Base-by-base conservation (phyloP, 2,888 invertebrate genomes). In the Cheilosia grossa region DNA sequence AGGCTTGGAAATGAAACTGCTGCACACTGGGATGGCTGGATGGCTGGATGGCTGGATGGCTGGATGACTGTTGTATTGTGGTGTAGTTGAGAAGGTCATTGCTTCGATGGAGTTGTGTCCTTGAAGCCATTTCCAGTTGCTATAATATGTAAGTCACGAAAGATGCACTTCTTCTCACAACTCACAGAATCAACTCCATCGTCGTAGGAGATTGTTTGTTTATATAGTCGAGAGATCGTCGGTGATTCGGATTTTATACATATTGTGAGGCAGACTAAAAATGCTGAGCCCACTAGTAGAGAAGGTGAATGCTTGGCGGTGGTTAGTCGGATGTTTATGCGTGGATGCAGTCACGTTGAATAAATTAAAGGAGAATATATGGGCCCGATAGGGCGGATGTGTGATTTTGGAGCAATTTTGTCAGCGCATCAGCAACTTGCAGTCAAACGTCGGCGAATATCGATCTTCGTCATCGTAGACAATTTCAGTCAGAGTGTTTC, bases 141-240 rank as follows among this genome's bases (percentile, higher is more conserved):
- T 69, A 70, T 80, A 80, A 85, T 81, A 81, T 85, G 77, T 85
- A 85, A 85, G 85, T 81, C 85, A 85, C 83, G 80, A 83, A 58
- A 83, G 83, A 80, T 83, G 70, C 74, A 70, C 70, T 66, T 75
- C 51, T 74, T 49, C 59, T 17, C 42, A n/a, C 17, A 19, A 30
- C 54, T 17, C 42, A 54, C 54, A 54, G 72, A 66, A 70, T 70
- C 77, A 21, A 17, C 63, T 49, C 37, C 54, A 54, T 66, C 44
- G 33, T 73, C 3, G 73, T 73, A 61, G 66, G 40, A 73, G 66
- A 80, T 47, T 73, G 73, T 80, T 80, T 80, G 59, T 80, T 72
- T 80, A 73, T 80, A 73, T 51, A 64, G 79, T 58, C 64, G 44
- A 51, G 40, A 66, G 73, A 72, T 79, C 53, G 24, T 66, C 44